Base-by-base conservation (phyloP, 2,113 vertebrate genomes). In the Grantiella picta region DNA sequence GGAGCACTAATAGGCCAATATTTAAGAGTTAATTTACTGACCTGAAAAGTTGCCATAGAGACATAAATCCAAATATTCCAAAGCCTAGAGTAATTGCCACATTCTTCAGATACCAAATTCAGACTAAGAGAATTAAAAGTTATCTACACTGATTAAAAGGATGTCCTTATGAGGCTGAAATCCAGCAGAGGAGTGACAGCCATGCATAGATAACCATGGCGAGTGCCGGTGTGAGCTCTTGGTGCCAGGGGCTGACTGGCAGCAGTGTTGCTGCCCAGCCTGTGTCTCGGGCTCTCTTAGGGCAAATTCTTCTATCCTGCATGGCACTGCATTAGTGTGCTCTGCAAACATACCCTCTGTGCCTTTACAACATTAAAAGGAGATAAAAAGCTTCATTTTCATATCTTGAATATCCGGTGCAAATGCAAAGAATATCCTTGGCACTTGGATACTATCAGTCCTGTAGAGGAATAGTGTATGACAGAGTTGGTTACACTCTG, bases 321-420 rank as follows among this genome's bases (percentile, higher is more conserved):
- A 0, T 56, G 52, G 5, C 52, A 50, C n/a, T 13, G 4, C 25
- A 4, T 24, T 63, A 44, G 8, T 13, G 15, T 35, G 10, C 33
- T 70, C 79, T 88, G 52, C 59, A 92, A 93, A 76, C 49, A 76
- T 11, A 82, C 40, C 38, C 66, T 76, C 86, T 64, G 49, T 79
- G 79, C 49, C 40, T 76, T 71, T 80, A 56, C 61, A 83, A 3
- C 4, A 1, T 14, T 35, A n/a, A 68, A 80, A 61, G 60, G 44
- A 44, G 42, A 73, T 72, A 13, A 91, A 78, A 76, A 52, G 8
- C 19, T 47, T 52, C 18, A 19, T 53, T 71, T 87, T n/a, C n/a
- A 1, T 35, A 31, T 44, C 60, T 79, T 16, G 8, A 2, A 1
- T 63, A 50, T 29, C 75, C 0, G 0, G 13, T 53, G 42, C 79